Evolutionary conservation across 2,888 invertebrate species (phyloP).

Genomic region (Phragmatobia fuliginosa): DNA sequence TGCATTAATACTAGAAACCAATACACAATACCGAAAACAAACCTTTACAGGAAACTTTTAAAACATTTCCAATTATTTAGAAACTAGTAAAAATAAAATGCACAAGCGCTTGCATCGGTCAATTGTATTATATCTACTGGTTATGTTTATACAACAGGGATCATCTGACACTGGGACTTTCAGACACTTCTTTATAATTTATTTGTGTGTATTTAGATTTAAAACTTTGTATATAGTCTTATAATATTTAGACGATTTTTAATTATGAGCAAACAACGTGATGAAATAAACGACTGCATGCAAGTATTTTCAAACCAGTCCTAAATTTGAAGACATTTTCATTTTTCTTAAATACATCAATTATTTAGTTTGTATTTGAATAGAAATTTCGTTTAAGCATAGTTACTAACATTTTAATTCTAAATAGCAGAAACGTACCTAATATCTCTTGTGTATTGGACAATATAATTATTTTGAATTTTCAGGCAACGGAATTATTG

Average conservation of each 20-base stretch:
- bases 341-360: no score
- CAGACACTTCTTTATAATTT: no score
- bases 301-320: no score
- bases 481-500: neutral
- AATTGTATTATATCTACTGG: neutral
- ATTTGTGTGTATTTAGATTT: no score
- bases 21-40: neutral
- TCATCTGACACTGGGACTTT: no score
- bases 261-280: no score
- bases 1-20: neutral
- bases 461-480: neutral
- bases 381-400: neutral
- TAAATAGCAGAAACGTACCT: neutral
- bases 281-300: no score
- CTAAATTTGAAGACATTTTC: no score
- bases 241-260: no score
- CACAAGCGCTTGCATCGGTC: neutral
- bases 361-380: neutral
- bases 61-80: constrained; percentile 1
- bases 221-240: no score
- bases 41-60: neutral
- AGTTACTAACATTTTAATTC: neutral
- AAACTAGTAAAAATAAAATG: neutral
- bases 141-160: neutral
- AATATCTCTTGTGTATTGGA: constrained; percentile 2